Conservation (phyloP, 2,888 invertebrate species). For the Lutraria lutraria region DNA sequence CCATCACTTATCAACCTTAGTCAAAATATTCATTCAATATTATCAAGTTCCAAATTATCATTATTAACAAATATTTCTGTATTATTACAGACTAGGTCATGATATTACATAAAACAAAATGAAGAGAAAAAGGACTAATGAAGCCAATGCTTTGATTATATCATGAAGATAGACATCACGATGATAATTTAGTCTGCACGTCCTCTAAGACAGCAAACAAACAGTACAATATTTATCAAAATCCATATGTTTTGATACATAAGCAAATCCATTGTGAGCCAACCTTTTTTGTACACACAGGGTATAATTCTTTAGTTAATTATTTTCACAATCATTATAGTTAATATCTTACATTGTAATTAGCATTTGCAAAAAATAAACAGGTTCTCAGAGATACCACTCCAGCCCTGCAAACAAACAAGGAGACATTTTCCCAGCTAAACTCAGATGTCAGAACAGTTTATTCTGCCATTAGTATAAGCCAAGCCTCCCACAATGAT, state of each 20-base stretch:
- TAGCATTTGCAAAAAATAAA: constrained; percentile 19
- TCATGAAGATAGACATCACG: not conserved
- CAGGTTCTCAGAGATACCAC: not conserved
- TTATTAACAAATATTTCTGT: too few relatives aligned
- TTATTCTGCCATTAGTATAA: not conserved
- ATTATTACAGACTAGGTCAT: too few relatives aligned
- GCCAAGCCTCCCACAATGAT: constrained; percentile 32
- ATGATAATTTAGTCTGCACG: not conserved
- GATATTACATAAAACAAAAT: too few relatives aligned
- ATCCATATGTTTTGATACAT: constrained; percentile 40
- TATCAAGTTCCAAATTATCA: too few relatives aligned
- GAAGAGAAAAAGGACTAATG: too few relatives aligned
- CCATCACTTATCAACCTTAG: too few relatives aligned
- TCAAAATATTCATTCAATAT: too few relatives aligned
- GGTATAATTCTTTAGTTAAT: constrained; percentile 43
- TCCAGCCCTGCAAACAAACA: constrained; percentile 3
- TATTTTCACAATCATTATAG: constrained; percentile 19
- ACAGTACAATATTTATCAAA: constrained; percentile 13
- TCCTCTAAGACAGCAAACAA: not conserved
- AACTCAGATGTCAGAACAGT: not conserved
- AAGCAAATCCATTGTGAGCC: not conserved
- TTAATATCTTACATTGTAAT: too few relatives aligned
- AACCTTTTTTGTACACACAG: constrained; percentile 18
- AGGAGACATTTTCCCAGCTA: not conserved
- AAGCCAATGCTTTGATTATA: too few relatives aligned